Percentiles rank a stretch among this genome's conserved stretches.
Evolutionary conservation across 2,113 vertebrate species (phyloP).

Genomic region (Cygnus buccinator): DNA sequence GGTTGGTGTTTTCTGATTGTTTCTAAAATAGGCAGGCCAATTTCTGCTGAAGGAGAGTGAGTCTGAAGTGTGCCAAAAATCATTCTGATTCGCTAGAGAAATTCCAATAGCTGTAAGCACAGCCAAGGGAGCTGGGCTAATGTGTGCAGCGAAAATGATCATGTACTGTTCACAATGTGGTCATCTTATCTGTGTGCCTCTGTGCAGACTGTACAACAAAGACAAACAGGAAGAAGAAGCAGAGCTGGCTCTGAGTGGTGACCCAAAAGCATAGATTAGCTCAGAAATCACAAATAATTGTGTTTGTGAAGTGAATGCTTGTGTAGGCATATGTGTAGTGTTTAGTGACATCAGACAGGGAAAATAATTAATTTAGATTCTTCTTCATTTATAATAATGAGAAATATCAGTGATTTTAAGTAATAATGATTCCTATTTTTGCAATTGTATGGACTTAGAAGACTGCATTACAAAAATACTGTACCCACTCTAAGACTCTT

Average conservation of each 20-base stretch:
- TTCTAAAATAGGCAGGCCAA: constrained; percentile 47
- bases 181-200: background rate
- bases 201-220: background rate
- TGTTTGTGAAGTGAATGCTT: background rate
- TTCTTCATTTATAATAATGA: background rate
- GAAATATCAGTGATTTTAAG: background rate
- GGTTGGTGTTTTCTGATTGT: constrained; percentile 42
- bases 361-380: background rate
- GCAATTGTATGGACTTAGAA: background rate
- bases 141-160: background rate
- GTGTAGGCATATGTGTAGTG: background rate
- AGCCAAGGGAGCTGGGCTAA: background rate
- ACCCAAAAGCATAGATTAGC: background rate
- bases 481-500: background rate
- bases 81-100: constrained; percentile 4
- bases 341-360: background rate
- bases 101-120: constrained; percentile 14
- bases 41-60: constrained; percentile 29
- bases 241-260: background rate
- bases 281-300: background rate
- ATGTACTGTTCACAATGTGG: background rate
- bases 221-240: background rate
- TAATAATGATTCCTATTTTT: background rate
- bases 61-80: constrained; percentile 45
- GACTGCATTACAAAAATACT: background rate